Evolutionary conservation across 2,888 invertebrate genomes (phyloP).

Genomic region (Oscheius onirici): DNA sequence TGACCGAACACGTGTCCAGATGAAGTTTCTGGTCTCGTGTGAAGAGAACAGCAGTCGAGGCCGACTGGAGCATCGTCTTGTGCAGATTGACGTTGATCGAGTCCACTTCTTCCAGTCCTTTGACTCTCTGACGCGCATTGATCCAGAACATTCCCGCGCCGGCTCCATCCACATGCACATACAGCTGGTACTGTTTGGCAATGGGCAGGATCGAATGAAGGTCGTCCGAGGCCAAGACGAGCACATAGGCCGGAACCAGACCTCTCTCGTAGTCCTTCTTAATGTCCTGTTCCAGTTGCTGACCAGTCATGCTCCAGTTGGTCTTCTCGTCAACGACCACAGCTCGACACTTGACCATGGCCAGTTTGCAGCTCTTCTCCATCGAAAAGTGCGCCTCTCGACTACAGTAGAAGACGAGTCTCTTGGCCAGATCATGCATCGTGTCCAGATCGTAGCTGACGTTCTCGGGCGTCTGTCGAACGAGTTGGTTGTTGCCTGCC

Average conservation of each 20-base stretch:
- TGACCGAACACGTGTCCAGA: constrained; percentile 2
- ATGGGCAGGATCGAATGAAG: constrained; percentile 87
- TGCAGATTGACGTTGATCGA: constrained; percentile 45
- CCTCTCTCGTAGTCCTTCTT: constrained; percentile 84
- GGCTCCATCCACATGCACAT: constrained; percentile 90
- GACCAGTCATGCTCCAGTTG: constrained; percentile 82
- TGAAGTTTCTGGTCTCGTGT: not conserved
- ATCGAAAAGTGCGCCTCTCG: constrained; percentile 86
- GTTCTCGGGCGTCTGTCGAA: not conserved
- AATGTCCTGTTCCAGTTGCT: constrained; percentile 79
- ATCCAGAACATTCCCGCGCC: constrained; percentile 95
- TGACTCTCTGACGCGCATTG: constrained; percentile 74
- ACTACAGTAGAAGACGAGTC: constrained; percentile 28
- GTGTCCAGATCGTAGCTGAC: constrained; percentile 14
- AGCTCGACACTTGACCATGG: constrained; percentile 87
- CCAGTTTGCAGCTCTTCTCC: constrained; percentile 91
- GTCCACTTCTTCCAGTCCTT: constrained; percentile 74
- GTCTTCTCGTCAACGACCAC: constrained; percentile 83
- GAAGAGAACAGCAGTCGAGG: constrained; percentile 22
- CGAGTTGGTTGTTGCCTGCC: not conserved
- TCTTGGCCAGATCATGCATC: constrained; percentile 14
- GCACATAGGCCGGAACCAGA: constrained; percentile 91
- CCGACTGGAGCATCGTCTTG: constrained; percentile 37
- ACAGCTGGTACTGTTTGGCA: constrained; percentile 77
- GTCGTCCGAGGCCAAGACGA: constrained; percentile 89